These are phyloP conservation scores for Tenebrio molitor DNA, from an alignment of 1,140 invertebrate genomes.

Conservation along the genomic window DNA sequence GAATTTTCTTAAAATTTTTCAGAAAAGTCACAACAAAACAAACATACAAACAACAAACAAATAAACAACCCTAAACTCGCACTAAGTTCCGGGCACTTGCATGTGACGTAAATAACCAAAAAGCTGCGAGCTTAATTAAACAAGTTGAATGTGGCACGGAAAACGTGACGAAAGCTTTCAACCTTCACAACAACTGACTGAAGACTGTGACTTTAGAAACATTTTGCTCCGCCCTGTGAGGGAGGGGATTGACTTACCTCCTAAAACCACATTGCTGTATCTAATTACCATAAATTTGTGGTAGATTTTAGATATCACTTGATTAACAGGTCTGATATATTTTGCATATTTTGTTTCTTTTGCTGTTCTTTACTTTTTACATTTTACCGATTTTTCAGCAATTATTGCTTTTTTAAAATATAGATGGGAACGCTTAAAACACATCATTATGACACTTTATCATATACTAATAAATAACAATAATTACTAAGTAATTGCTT, in stretches of 20 bases:
- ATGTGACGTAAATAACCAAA: neutral
- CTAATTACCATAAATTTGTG: constrained; percentile 62
- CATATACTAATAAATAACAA: too few species aligned
- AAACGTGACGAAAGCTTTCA: constrained; percentile 22
- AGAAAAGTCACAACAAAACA: too few species aligned
- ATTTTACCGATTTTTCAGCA: constrained; percentile 29
- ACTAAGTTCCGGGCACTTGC: neutral
- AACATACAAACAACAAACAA: constrained; percentile 24
- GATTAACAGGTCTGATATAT: constrained; percentile 58
- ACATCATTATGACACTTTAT: too few species aligned
- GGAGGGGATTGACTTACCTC: constrained; percentile 48
- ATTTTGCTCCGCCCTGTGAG: constrained; percentile 51
- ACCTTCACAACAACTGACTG: constrained; percentile 32
- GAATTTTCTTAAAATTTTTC: too few species aligned
- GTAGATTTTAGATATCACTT: constrained; percentile 57
- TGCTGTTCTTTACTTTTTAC: constrained; percentile 7
- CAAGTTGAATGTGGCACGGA: neutral
- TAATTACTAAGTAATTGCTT: too few species aligned
- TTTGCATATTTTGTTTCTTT: constrained; percentile 57
- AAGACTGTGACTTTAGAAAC: constrained; percentile 40
- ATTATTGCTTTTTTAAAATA: too few species aligned
- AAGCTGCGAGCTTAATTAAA: constrained; percentile 28
- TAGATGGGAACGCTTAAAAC: too few species aligned
- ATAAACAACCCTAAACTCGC: neutral
- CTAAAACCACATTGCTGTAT: constrained; percentile 58